Base-by-base conservation (phyloP, 2,797 vertebrate genomes). In the Oreortyx pictus region DNA sequence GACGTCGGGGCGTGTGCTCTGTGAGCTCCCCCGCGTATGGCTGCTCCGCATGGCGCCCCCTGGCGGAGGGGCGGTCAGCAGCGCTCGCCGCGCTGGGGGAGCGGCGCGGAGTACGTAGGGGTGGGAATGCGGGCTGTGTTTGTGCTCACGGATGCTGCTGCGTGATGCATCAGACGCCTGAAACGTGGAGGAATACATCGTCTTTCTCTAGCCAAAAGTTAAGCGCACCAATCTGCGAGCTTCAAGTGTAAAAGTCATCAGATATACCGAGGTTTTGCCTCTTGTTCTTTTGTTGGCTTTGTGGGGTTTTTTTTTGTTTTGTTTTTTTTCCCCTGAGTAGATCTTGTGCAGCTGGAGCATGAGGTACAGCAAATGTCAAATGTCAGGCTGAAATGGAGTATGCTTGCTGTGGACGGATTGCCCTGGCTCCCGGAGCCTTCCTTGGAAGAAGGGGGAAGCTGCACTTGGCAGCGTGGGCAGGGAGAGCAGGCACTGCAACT, bases 21-120 rank as follows among this genome's bases (percentile, higher is more conserved):
- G 22, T 52, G 43, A 54, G 29, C 35, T 33, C 37, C 17, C 17
- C 24, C 52, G 23, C 25, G 22, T 17, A 10, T 22, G 44, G 24
- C 17, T 29, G 2, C 18, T 66, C 5, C 3, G 2, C 37, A 22
- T 9, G 3, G 8, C 33, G 6, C 27, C 54, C 22, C 5, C n/a
- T 25, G 44, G 43, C 16, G 9, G 39, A 60, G 41, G 46, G 65
- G 9, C 16, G 64, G 44, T 46, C 35, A 14, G 15, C 13, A 33
- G 17, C 5, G 29, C 5, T n/a, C 2, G 7, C 27, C 4, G 3
- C 6, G 1, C 10, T 1, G 2, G 14, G 37, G 50, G n/a, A 37
- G 50, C 27, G 18, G 60, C 2, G 7, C 1, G 25, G 67, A 31
- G 7, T 17, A 50, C 23, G 56, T 79, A 44, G 8, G 29, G 50